Percentiles rank a stretch among this genome's conserved stretches.
Evolutionary conservation across 1,140 invertebrate species (phyloP).

Genomic region (Octopus sinensis): DNA sequence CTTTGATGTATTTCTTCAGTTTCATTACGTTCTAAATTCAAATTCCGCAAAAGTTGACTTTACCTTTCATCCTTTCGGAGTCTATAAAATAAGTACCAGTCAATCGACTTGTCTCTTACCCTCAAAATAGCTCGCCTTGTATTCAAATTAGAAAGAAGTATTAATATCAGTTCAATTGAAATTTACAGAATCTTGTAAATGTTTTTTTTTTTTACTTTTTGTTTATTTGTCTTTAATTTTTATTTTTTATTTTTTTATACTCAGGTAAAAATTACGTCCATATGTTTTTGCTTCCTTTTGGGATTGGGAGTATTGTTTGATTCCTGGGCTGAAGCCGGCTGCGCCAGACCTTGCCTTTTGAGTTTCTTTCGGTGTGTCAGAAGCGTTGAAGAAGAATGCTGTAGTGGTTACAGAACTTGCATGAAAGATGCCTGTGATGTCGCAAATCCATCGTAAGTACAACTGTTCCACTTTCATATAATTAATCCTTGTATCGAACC

Average conservation of each 20-base stretch:
- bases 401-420: background rate
- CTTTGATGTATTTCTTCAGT: too few species aligned
- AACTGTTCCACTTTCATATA: too few species aligned
- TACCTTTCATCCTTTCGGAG: too few species aligned
- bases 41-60: too few species aligned
- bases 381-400: background rate
- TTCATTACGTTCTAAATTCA: too few species aligned
- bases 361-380: background rate
- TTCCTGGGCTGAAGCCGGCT: background rate
- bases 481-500: too few species aligned
- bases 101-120: too few species aligned
- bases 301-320: background rate
- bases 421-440: background rate
- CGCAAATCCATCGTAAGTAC: background rate
- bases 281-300: background rate
- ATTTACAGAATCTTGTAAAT: background rate
- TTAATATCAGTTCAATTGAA: too few species aligned
- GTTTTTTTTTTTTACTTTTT: background rate
- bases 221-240: background rate
- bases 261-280: slow-evolving; percentile 3
- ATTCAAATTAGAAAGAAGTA: too few species aligned
- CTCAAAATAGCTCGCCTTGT: too few species aligned
- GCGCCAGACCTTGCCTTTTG: slow-evolving; percentile 1
- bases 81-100: too few species aligned
- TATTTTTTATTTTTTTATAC: background rate